These are phyloP conservation scores for Epistrophella euchroma DNA, from an alignment of 2,888 invertebrate genomes.

Conservation along the genomic window DNA sequence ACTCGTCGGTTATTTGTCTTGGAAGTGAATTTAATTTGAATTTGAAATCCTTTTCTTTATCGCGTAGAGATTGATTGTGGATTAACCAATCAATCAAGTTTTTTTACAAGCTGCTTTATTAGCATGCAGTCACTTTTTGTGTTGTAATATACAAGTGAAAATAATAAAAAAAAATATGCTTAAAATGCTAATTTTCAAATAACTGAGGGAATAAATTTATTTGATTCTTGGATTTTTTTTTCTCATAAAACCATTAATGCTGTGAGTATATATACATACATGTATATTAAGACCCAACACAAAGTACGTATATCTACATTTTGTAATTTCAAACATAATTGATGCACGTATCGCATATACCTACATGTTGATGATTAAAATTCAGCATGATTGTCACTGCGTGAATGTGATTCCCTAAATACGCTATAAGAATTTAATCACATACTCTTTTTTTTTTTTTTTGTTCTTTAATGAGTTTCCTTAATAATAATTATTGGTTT, in stretches of 20 bases:
- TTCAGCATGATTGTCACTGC: conserved; percentile 40
- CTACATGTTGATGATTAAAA: background rate
- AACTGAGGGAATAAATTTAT: background rate
- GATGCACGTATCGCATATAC: conserved; percentile 4
- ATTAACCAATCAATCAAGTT: conserved; percentile 3
- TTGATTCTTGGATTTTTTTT: background rate
- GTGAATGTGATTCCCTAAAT: conserved; percentile 45
- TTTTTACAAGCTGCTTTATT: background rate
- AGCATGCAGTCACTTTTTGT: background rate
- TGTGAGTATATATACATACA: background rate
- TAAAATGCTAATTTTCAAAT: conserved; percentile 25
- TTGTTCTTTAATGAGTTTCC: conserved; percentile 51
- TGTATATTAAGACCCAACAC: background rate
- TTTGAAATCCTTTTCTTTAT: conserved; percentile 16
- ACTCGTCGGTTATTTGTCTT: conserved; percentile 9
- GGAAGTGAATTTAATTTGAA: conserved; percentile 29
- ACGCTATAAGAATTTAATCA: conserved; percentile 61
- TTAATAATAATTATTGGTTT: conserved; percentile 52
- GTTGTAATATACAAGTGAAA: conserved; percentile 8
- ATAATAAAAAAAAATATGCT: background rate
- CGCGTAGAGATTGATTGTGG: background rate
- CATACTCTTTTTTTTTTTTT: background rate
- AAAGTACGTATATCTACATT: background rate
- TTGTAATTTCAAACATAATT: conserved; percentile 1
- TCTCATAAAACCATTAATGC: background rate